Conservation (phyloP, 2,888 invertebrate species). For the Macrosoma leucophasiata region DNA sequence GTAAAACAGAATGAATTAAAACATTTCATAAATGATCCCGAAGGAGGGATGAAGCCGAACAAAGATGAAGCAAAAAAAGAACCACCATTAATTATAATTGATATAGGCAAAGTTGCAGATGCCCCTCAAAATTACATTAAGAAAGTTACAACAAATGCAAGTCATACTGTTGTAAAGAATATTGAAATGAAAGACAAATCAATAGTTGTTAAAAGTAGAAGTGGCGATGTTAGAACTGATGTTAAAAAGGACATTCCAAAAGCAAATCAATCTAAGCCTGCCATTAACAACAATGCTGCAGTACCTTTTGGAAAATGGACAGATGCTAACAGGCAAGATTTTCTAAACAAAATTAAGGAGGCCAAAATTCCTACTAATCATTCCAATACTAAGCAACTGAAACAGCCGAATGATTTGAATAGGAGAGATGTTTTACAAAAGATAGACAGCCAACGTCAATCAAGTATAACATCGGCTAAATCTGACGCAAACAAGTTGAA, state of each 20-base stretch:
- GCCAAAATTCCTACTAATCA: conserved; percentile 43
- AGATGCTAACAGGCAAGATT: conserved; percentile 61
- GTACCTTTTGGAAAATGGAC: conserved; percentile 71
- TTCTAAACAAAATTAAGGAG: conserved; percentile 62
- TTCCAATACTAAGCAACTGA: conserved; percentile 56
- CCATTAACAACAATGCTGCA: conserved; percentile 47
- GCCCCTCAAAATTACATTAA: background rate
- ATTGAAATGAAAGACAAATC: conserved; percentile 3
- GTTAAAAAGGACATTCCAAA: conserved; percentile 11
- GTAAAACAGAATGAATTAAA: background rate
- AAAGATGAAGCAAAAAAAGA: background rate
- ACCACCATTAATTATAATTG: too few species aligned
- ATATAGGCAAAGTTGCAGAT: background rate
- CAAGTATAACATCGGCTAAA: conserved; percentile 40
- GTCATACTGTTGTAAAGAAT: background rate
- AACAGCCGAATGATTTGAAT: conserved; percentile 64
- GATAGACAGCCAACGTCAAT: conserved; percentile 60
- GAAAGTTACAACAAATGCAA: background rate
- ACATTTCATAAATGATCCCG: background rate
- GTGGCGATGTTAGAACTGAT: background rate
- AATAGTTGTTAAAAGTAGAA: conserved; percentile 6
- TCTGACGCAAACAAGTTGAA: conserved; percentile 39
- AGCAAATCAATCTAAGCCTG: conserved; percentile 31
- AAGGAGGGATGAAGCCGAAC: background rate
- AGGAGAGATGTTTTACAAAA: conserved; percentile 63